Conservation (phyloP, 2,888 invertebrate species). For the Machimus atricapillus region DNA sequence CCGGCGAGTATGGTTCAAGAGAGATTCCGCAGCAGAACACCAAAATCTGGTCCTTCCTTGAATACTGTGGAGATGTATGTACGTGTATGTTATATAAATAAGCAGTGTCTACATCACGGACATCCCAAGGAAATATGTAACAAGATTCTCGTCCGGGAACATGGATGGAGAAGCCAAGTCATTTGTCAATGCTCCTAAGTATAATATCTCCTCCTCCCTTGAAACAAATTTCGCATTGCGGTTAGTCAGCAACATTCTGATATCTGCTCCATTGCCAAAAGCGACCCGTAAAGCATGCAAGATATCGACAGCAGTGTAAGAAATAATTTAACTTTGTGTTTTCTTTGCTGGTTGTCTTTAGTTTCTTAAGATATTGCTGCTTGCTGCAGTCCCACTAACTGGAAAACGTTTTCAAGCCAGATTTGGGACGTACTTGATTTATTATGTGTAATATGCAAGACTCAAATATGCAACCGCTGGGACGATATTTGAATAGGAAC, state of each 20-base stretch:
- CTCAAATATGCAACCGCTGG: not conserved
- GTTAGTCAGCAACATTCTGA: constrained; percentile 32
- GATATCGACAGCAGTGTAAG: constrained; percentile 23
- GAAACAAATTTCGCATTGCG: constrained; percentile 38
- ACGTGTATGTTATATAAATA: not conserved
- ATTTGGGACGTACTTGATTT: not conserved
- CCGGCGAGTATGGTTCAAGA: not conserved
- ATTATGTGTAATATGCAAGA: not conserved
- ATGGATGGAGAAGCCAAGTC: constrained; percentile 28
- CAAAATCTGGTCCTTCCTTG: not conserved
- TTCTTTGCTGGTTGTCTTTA: constrained; percentile 12
- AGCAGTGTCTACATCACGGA: constrained; percentile 8
- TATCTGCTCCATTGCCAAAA: constrained; percentile 30
- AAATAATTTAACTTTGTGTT: constrained; percentile 15
- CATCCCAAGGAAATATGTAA: constrained; percentile 19
- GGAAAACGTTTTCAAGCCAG: not conserved
- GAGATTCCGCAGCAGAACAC: not conserved
- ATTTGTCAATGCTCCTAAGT: constrained; percentile 38
- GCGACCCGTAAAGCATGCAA: constrained; percentile 1
- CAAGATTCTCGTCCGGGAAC: not conserved
- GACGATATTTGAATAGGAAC: not conserved
- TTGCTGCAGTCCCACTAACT: not conserved
- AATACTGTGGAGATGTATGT: not conserved
- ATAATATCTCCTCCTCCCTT: constrained; percentile 14
- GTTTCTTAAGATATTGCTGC: not conserved